phyloP scores from a whole-genome alignment of 2,888 invertebrate genomes.

The Taphrorychus bicolor region DNA sequence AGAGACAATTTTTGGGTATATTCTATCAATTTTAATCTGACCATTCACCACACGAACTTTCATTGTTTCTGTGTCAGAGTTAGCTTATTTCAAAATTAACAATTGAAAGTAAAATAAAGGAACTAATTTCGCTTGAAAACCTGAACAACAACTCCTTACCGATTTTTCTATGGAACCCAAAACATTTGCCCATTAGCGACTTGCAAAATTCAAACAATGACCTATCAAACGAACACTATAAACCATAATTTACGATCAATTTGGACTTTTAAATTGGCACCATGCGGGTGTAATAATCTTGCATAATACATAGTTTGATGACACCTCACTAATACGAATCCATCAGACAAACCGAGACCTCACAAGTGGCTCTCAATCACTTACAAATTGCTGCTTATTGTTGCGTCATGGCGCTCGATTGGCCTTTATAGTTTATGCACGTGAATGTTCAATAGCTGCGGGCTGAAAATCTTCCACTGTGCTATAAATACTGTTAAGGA shows the following conservation, averaged over 20 bases:
- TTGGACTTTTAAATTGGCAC: background rate
- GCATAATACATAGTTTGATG: conserved; percentile 14
- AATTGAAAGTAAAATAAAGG: too few species aligned
- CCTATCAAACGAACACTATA: background rate
- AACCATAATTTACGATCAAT: background rate
- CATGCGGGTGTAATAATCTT: conserved; percentile 10
- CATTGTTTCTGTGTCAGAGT: too few species aligned
- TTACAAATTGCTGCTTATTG: too few species aligned
- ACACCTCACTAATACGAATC: too few species aligned
- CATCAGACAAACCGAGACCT: conserved; percentile 4
- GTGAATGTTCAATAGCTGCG: background rate
- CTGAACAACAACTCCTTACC: too few species aligned
- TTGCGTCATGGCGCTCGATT: background rate
- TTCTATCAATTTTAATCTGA: too few species aligned
- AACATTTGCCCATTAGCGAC: background rate
- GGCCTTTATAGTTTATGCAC: background rate
- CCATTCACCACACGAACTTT: too few species aligned
- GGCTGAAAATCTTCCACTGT: background rate
- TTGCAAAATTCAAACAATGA: background rate
- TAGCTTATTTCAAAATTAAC: too few species aligned
- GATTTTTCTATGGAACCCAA: too few species aligned
- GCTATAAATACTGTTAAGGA: background rate
- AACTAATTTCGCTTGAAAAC: too few species aligned
- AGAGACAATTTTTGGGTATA: too few species aligned
- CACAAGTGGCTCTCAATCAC: background rate